These are phyloP conservation scores for Drosophila pseudoobscura DNA, from an alignment of 1,140 invertebrate species.

Conservation along the genomic window DNA sequence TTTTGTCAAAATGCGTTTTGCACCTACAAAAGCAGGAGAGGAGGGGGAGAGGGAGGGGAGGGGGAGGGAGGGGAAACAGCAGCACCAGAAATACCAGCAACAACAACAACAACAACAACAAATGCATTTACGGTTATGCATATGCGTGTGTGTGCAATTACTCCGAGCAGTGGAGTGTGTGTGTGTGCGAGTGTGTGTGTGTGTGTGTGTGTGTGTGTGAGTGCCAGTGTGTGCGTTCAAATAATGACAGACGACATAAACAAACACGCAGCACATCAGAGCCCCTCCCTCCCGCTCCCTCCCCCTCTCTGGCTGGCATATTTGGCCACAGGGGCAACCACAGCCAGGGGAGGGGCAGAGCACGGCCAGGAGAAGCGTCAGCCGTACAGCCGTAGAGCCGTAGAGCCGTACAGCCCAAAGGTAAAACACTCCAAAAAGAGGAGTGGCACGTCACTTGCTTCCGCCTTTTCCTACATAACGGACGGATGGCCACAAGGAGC, in stretches of 20 bases:
- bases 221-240: conserved; percentile 49
- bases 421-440: neutral
- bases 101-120: conserved; percentile 29
- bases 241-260: conserved; percentile 78
- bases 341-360: conserved; percentile 8
- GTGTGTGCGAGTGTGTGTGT: neutral
- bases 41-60: neutral
- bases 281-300: too few relatives aligned
- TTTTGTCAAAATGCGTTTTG: conserved; percentile 79
- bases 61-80: conserved; percentile 1
- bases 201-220: conserved; percentile 10
- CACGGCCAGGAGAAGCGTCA: neutral
- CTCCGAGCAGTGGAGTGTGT: neutral
- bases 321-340: conserved; percentile 63
- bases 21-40: conserved; percentile 49
- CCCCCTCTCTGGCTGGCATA: conserved; percentile 29
- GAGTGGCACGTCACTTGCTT: conserved; percentile 70
- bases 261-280: conserved; percentile 71
- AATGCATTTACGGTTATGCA: conserved; percentile 33
- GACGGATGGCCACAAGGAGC: conserved; percentile 44
- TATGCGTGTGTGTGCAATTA: conserved; percentile 2
- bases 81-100: conserved; percentile 23
- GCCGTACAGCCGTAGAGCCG: neutral
- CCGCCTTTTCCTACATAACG: conserved; percentile 72
- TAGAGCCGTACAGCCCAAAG: too few relatives aligned